Evolutionary conservation across 1,140 invertebrate genomes (phyloP).

Genomic region (Paracyclopina nana): DNA sequence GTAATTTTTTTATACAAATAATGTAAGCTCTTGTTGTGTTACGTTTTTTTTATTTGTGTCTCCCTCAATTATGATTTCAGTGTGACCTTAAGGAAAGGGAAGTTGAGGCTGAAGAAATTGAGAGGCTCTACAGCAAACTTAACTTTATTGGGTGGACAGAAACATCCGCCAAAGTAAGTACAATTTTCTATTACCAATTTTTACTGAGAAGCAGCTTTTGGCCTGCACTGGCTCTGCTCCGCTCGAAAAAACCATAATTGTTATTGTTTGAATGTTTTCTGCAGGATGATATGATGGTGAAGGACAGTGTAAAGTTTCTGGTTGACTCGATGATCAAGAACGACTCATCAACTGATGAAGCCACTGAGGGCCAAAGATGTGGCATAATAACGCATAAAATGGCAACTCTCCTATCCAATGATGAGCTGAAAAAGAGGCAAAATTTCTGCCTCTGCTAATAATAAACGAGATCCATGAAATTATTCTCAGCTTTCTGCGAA

Average conservation of each 20-base stretch:
- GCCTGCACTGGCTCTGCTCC: neutral
- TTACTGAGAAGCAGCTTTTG: too few relatives aligned
- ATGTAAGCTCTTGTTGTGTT: neutral
- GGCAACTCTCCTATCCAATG: too few relatives aligned
- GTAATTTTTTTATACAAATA: neutral
- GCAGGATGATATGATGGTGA: neutral
- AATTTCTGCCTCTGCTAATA: too few relatives aligned
- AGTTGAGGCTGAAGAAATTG: constrained; percentile 36
- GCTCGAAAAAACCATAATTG: neutral
- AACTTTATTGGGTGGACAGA: constrained; percentile 40
- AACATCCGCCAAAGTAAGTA: constrained; percentile 33
- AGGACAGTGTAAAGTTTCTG: constrained; percentile 7
- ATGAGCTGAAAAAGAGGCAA: too few relatives aligned
- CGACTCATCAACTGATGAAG: too few relatives aligned
- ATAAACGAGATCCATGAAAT: too few relatives aligned
- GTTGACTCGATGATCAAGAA: constrained; percentile 6
- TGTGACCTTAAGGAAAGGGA: constrained; percentile 33
- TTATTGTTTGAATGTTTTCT: neutral
- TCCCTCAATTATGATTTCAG: constrained; percentile 24
- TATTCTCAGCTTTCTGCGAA: too few relatives aligned
- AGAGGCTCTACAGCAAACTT: constrained; percentile 35
- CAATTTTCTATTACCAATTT: too few relatives aligned
- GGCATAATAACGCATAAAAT: too few relatives aligned
- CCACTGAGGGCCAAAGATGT: too few relatives aligned
- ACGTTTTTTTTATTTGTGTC: neutral